A percentile compares a stretch with the other conserved stretches of the same genome.
These are phyloP conservation scores for Eudasyphora cyanicolor DNA, from an alignment of 2,888 invertebrate genomes.

Conservation along the genomic window DNA sequence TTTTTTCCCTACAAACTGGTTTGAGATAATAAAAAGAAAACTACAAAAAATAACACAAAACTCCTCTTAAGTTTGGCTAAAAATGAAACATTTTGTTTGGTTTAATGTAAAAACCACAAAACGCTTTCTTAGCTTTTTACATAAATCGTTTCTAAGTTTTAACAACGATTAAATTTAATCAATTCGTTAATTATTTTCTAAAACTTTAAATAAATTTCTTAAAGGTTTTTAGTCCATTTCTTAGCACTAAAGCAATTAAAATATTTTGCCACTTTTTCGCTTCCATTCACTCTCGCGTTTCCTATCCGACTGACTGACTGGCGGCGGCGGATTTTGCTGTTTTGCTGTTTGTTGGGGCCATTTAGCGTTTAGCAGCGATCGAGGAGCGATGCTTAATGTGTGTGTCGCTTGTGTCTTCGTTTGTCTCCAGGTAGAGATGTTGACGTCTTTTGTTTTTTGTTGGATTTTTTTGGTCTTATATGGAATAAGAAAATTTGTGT, in stretches of 20 bases:
- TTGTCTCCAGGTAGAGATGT: constrained; percentile 31
- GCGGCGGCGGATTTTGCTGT: constrained; percentile 28
- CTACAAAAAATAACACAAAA: constrained; percentile 24
- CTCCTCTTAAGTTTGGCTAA: constrained; percentile 7
- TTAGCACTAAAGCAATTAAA: not conserved
- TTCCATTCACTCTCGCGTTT: constrained; percentile 66
- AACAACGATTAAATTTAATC: not conserved
- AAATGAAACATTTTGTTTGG: not conserved
- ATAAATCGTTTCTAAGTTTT: not conserved
- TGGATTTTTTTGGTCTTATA: not conserved
- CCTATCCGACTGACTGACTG: constrained; percentile 67
- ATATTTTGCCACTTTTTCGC: constrained; percentile 38
- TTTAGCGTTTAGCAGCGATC: constrained; percentile 39
- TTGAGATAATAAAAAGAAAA: constrained; percentile 35
- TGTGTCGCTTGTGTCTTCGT: not conserved
- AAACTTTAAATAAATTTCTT: not conserved
- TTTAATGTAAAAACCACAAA: not conserved
- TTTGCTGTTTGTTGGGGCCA: constrained; percentile 40
- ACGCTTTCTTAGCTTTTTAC: not conserved
- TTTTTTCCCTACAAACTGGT: constrained; percentile 61
- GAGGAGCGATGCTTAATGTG: constrained; percentile 32
- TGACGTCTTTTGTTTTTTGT: constrained; percentile 33
- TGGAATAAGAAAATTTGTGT: not conserved
- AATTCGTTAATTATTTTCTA: not conserved
- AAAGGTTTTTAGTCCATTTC: not conserved